Evolutionary conservation across 2,888 invertebrate species (phyloP).

Genomic region (Pyrrhia umbra): DNA sequence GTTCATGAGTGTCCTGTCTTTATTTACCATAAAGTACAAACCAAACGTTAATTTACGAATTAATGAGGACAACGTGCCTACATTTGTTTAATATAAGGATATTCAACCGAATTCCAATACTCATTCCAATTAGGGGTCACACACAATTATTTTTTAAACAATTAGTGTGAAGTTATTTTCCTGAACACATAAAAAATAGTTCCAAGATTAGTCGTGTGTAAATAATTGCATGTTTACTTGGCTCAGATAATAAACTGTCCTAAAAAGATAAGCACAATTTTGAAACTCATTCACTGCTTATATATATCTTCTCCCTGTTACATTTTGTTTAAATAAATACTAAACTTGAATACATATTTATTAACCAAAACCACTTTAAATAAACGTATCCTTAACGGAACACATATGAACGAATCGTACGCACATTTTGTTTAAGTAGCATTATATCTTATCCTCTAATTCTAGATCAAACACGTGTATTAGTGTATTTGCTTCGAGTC

Average conservation of each 20-base stretch:
- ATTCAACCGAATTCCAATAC: slow-evolving; percentile 5
- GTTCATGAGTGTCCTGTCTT: background rate
- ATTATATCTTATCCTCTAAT: slow-evolving; percentile 56
- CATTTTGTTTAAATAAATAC: too few relatives aligned
- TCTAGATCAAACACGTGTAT: slow-evolving; percentile 41
- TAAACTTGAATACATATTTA: background rate
- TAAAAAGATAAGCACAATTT: slow-evolving; percentile 68
- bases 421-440: slow-evolving; percentile 31
- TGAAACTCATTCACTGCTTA: slow-evolving; percentile 24
- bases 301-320: slow-evolving; percentile 3
- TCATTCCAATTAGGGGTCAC: slow-evolving; percentile 1
- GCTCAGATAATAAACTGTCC: slow-evolving; percentile 65
- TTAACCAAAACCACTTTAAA: background rate
- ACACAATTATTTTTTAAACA: too few relatives aligned
- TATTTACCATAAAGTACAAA: background rate
- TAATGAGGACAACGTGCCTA: slow-evolving; percentile 22
- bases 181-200: background rate
- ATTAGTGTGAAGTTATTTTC: background rate
- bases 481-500: slow-evolving; percentile 25
- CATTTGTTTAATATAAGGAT: slow-evolving; percentile 12
- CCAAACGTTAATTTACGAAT: slow-evolving; percentile 8
- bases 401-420: slow-evolving; percentile 10
- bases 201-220: slow-evolving; percentile 1
- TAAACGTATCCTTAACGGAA: background rate
- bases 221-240: slow-evolving; percentile 42